Evolutionary conservation across 2,888 invertebrate species (phyloP), one percentile per base, ranked within the genome.

Genomic region (Mylabris sibirica): DNA sequence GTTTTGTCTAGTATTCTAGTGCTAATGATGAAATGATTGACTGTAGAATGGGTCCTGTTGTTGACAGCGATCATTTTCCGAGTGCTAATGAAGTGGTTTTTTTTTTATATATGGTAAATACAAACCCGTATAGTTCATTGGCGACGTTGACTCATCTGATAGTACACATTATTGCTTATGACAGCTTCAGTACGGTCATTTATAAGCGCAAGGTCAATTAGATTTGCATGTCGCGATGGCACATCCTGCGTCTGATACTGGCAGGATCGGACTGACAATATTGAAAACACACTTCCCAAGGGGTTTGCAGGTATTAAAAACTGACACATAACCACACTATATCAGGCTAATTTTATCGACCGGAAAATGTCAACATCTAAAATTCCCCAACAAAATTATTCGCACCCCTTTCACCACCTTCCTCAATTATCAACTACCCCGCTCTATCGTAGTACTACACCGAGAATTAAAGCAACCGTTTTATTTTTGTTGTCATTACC

Each of bases 121-220:
- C 81, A 79, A 81, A 79, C 81, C 80, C 81, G 80, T 81, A 80
- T 81, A 82, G 84, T 79, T 83, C 81, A 82, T 81, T 80, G 82
- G 79, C 78, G 80, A 78, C 79, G 81, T 78, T 80, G 80, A 78
- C 78, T 80, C 80, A 80, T 82, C 82, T 81, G 82, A 82, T 82
- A 82, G 82, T 81, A 82, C 81, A 81, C 80, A 81, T 84, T 84
- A 84, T 84, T 84, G 84, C 79, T 77, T 79, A 77, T 84, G 84
- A 84, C 84, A 84, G 83, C 82, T 79, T 80, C 79, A 79, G 79
- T 81, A 77, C 80, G 82, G 82, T 83, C 83, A 83, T 84, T 84
- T 84, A 84, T 84, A 83, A 83, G 80, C 80, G 77, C 82, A 82
- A 83, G 84, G 84, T 84, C 84, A 84, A 84, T 84, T 84, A 83